A percentile compares a stretch with the other conserved stretches of the same genome.
Evolutionary conservation across 2,113 vertebrate genomes (phyloP).

Genomic region (Eulemur rufifrons): DNA sequence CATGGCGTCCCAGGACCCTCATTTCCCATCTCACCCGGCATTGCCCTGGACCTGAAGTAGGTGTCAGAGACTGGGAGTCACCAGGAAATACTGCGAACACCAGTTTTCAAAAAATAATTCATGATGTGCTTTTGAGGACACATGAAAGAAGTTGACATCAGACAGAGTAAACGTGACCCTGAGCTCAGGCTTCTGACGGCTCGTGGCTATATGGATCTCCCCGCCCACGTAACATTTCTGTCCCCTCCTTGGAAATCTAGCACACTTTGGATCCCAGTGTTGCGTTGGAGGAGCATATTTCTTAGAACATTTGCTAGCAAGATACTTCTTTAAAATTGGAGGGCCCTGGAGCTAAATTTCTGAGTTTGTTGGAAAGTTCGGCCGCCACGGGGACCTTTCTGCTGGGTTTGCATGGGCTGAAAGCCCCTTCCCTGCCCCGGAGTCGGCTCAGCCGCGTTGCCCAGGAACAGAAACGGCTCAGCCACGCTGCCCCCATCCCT

Average conservation of each 20-base stretch:
- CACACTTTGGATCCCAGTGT: fast-evolving
- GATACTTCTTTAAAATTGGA: neutral
- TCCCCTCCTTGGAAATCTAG: neutral
- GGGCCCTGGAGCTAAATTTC: neutral
- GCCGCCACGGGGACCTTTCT: neutral
- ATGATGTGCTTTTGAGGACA: neutral
- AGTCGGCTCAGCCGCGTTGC: neutral
- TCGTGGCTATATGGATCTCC: fast-evolving
- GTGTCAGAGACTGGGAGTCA: neutral
- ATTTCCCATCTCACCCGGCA: too few relatives aligned
- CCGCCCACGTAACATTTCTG: fast-evolving
- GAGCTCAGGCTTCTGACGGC: neutral
- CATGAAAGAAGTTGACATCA: fast-evolving
- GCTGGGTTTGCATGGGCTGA: neutral
- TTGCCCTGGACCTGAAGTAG: neutral
- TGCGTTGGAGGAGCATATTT: neutral
- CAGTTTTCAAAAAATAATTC: neutral
- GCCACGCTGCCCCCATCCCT: neutral
- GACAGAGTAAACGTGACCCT: fast-evolving
- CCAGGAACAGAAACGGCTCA: neutral
- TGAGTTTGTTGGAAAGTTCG: neutral
- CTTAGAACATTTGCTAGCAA: neutral
- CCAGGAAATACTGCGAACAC: neutral
- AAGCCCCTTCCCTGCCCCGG: neutral
- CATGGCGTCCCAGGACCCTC: too few relatives aligned